Base-by-base conservation (phyloP, 2,888 invertebrate genomes). In the Drosophila histrio region DNA sequence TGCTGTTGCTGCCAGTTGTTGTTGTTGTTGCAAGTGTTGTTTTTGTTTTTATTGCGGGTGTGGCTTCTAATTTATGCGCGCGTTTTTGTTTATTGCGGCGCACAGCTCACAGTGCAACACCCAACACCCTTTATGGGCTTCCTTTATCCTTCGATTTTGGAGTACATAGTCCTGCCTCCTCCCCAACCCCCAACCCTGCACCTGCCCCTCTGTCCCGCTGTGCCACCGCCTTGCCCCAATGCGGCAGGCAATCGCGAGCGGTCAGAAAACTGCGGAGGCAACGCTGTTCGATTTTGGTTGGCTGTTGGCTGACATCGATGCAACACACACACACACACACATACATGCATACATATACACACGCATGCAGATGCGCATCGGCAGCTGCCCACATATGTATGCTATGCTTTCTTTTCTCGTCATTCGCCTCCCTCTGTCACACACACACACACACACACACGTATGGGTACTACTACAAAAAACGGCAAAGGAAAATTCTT, bases 201-300 rank as follows among this genome's bases (percentile, higher is more conserved):
- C 19, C n/a, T 26, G 26, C 49, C 22, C 26, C 50, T 8, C 26
- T 13, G 8, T n/a, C 21, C 6, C 30, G 1, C 24, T 22, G 8
- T 19, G 13, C 8, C 26, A 7, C 7, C 41, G 4, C 26, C 24
- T 11, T 24, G 32, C 22, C 21, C 39, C 13, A 19, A 22, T 32
- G 38, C 17, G 28, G 22, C 56, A 43, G 44, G 49, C 58, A 38
- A 54, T 63, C 49, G 53, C 47, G 15, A 60, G 58, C 72, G 65
- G 73, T 65, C 76, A 70, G 72, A 54, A 54, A 22, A 22, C 47
- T 53, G 65, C 65, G 28, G 61, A 36, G 54, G 72, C 72, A 41
- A 58, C 46, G 59, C 59, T 81, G 85, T 83, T 83, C 87, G 82
- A 83, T 83, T 83, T 87, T 83, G 82, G 82, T 83, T 83, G 82